These are phyloP conservation scores for Watsonalla cultraria DNA, from an alignment of 2,888 invertebrate genomes.

Conservation along the genomic window DNA sequence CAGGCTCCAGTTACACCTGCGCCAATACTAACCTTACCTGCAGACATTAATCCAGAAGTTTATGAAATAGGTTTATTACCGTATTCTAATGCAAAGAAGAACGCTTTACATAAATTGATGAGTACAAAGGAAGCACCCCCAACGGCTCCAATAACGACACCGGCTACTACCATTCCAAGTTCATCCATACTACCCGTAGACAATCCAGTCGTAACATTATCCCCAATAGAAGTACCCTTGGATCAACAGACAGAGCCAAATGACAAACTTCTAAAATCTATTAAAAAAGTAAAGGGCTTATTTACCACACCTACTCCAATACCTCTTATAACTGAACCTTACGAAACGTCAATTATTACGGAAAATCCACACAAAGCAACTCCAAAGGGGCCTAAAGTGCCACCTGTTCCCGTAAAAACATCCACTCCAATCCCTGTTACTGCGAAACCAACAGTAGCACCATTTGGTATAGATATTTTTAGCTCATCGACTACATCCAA, in stretches of 20 bases:
- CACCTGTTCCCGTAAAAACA: neutral
- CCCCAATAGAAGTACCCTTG: slow-evolving; percentile 15
- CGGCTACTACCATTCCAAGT: neutral
- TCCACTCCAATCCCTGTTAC: neutral
- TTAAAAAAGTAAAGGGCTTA: no score
- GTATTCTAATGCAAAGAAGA: neutral
- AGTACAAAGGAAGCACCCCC: neutral
- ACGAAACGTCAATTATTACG: neutral
- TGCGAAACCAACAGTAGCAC: neutral
- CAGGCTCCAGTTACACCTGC: neutral
- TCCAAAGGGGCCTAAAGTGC: no score
- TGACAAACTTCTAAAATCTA: slow-evolving; percentile 7
- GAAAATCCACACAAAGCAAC: no score
- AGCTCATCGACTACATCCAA: neutral
- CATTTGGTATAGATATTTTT: neutral
- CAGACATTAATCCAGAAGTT: neutral
- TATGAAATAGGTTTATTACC: neutral
- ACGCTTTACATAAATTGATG: neutral
- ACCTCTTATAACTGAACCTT: neutral
- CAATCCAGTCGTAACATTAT: slow-evolving; percentile 14
- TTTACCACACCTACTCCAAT: neutral
- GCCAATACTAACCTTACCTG: neutral
- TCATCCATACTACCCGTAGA: neutral
- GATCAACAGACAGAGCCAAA: slow-evolving; percentile 12
- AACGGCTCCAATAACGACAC: neutral